Percentiles rank a stretch among this genome's conserved stretches.
phyloP scores from a whole-genome alignment of 2,797 vertebrate genomes.

The Rhinoraja longicauda region DNA sequence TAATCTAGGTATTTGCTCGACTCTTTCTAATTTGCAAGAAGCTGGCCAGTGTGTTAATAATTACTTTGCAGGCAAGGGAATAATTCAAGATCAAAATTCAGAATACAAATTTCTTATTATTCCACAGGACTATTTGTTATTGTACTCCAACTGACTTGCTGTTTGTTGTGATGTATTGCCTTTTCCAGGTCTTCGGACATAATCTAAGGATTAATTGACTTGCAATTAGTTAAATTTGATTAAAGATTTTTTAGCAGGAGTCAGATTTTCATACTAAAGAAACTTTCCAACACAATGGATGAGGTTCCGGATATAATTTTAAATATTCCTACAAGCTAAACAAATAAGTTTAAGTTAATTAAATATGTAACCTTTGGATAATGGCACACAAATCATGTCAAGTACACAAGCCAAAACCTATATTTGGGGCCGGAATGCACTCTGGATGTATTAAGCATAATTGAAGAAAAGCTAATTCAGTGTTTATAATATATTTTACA shows the following conservation, averaged over 20 bases:
- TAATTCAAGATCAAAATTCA: not conserved
- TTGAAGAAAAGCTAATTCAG: not conserved
- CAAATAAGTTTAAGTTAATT: no score
- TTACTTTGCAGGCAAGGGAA: not conserved
- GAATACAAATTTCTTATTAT: not conserved
- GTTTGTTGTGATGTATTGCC: not conserved
- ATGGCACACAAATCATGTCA: not conserved
- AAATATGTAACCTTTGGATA: not conserved
- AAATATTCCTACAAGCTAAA: not conserved
- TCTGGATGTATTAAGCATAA: not conserved
- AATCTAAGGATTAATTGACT: constrained; percentile 14
- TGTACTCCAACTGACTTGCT: not conserved
- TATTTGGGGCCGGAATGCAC: not conserved
- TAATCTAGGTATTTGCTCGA: not conserved
- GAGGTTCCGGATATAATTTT: not conserved
- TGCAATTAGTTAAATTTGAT: not conserved
- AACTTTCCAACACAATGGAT: not conserved
- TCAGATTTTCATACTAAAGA: not conserved
- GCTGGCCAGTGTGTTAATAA: not conserved
- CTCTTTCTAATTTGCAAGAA: not conserved
- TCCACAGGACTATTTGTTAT: not conserved
- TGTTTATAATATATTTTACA: constrained; percentile 1
- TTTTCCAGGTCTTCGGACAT: not conserved
- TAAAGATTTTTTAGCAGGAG: not conserved
- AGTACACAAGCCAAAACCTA: not conserved